Evolutionary conservation across 2,797 vertebrate genomes (phyloP).

Genomic region (Pempheris klunzingeri): DNA sequence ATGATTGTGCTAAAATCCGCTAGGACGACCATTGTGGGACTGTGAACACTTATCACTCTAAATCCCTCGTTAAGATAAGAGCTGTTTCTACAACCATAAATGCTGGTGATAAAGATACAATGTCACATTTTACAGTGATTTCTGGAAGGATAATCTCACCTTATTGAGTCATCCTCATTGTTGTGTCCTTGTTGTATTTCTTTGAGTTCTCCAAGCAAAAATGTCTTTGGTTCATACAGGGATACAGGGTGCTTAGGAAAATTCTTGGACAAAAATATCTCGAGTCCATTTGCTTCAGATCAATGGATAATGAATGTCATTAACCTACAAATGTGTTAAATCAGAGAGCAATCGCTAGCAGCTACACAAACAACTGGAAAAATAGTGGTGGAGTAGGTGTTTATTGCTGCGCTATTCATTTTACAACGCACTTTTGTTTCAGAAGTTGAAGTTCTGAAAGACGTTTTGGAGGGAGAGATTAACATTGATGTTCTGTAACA

Average conservation of each 20-base stretch:
- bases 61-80: conserved; percentile 78
- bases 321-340: conserved; percentile 61
- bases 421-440: conserved; percentile 60
- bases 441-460: conserved; percentile 45
- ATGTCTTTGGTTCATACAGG: conserved; percentile 29
- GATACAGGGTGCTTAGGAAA: conserved; percentile 17
- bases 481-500: conserved; percentile 42
- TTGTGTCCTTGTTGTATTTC: conserved; percentile 14
- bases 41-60: conserved; percentile 51
- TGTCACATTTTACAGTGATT: conserved; percentile 45
- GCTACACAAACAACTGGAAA: conserved; percentile 62
- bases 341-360: conserved; percentile 56
- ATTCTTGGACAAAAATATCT: conserved; percentile 30
- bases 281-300: conserved; percentile 60
- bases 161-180: conserved; percentile 35
- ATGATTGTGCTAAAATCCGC: conserved; percentile 40
- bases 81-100: conserved; percentile 59
- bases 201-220: conserved; percentile 8
- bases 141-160: conserved; percentile 48
- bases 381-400: conserved; percentile 56
- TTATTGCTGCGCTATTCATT: conserved; percentile 65
- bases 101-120: conserved; percentile 61
- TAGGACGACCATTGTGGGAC: neutral
- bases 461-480: conserved; percentile 39
- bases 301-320: conserved; percentile 61